Conservation (phyloP, 2,797 vertebrate species). For the Halcyon badia region DNA sequence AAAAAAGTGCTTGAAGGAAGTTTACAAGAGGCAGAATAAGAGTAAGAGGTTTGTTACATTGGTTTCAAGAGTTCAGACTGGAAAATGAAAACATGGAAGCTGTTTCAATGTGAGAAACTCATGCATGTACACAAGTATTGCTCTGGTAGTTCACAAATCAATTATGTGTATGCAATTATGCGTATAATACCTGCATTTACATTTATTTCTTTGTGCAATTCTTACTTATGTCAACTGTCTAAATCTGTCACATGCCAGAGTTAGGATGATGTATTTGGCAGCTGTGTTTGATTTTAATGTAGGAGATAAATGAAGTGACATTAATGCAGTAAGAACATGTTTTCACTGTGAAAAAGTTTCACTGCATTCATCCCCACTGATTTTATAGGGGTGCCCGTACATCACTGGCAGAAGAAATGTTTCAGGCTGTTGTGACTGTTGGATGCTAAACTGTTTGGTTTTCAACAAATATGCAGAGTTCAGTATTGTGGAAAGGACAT, state of each 20-base stretch:
- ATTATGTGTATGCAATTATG: background rate
- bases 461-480: background rate
- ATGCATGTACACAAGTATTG: background rate
- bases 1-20: background rate
- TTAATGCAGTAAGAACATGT: background rate
- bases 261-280: background rate
- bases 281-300: background rate
- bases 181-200: background rate
- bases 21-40: background rate
- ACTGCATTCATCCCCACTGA: background rate
- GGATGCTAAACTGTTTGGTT: background rate
- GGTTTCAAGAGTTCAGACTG: background rate
- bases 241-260: background rate
- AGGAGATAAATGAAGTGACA: background rate
- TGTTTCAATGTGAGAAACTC: background rate
- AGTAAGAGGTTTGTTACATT: background rate
- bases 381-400: background rate
- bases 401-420: background rate
- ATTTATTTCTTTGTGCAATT: background rate
- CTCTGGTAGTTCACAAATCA: background rate
- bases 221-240: background rate
- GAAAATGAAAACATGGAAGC: background rate
- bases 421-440: background rate
- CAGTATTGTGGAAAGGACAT: background rate
- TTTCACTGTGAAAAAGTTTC: background rate